Percentiles rank a stretch among this genome's conserved stretches.
These are phyloP conservation scores for Tetanocera ferruginea DNA, from an alignment of 2,888 invertebrate genomes.

Conservation along the genomic window DNA sequence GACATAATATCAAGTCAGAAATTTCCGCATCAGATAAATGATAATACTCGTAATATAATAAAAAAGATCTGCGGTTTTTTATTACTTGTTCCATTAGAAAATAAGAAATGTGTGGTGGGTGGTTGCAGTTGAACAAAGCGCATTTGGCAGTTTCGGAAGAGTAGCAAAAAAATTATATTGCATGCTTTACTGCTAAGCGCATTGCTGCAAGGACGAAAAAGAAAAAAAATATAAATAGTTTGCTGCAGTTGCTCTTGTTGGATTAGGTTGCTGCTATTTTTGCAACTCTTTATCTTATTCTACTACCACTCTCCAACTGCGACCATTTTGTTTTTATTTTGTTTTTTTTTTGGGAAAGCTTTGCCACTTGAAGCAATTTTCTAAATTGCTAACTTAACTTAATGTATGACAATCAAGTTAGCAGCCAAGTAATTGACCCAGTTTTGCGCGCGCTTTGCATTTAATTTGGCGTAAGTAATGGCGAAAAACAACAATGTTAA, in stretches of 20 bases:
- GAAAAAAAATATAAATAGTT: neutral
- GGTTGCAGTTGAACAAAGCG: neutral
- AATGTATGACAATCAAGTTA: constrained; percentile 9
- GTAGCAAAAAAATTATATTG: neutral
- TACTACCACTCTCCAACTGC: neutral
- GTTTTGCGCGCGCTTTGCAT: constrained; percentile 11
- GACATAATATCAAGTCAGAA: too few species aligned
- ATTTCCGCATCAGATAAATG: too few species aligned
- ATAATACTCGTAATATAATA: too few species aligned
- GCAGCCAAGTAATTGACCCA: constrained; percentile 21
- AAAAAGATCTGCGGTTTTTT: too few species aligned
- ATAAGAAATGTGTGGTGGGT: too few species aligned
- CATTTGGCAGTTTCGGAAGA: neutral
- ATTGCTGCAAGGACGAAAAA: neutral
- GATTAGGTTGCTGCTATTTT: constrained; percentile 1
- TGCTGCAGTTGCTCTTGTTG: neutral
- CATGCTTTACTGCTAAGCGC: constrained; percentile 8
- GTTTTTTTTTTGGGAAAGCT: neutral
- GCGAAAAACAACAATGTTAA: neutral
- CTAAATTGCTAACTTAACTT: constrained; percentile 12
- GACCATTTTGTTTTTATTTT: neutral
- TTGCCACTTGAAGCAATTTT: constrained; percentile 15
- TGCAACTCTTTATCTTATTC: neutral
- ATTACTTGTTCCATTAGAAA: too few species aligned
- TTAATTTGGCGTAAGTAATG: constrained; percentile 1